Evolutionary conservation across 2,888 invertebrate genomes (phyloP), one percentile per base, ranked within the genome.

Genomic region (Lobophora halterata): DNA sequence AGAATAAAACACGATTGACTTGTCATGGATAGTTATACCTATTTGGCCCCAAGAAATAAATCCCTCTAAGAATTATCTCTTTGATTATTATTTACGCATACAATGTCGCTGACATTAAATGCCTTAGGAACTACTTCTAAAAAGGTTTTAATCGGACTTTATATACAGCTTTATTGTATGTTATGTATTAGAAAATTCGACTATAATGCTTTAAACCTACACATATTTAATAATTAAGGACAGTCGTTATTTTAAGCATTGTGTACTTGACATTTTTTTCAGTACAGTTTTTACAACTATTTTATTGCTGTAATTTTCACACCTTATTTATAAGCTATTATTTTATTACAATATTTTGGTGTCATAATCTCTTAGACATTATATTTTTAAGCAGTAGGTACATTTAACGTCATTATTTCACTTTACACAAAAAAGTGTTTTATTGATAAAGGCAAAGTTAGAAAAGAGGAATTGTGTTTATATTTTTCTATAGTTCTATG

Each of bases 11-110:
- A 63, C 71, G 71, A 71, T n/a, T 79, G 79, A 79, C 79, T 82
- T 80, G 83, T 85, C 83, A 83, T 85, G 85, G 83, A 79, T 74
- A 65, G 69, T 65, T 38, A 51, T 71, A 80, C 63, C 79, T 85
- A 85, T 82, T 85, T 85, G 85, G 85, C 83, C 85, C 85, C 85
- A 74, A 69, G 75, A 80, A 83, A 81, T 67, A 65, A 76, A 73
- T 73, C 67, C 67, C 5, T 13, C 64, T 66, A 67, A 77, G 73
- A 80, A 76, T 73, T 66, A 62, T 65, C 71, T 59, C 58, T 49
- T 61, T 58, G 61, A 61, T 51, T 44, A 46, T 52, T 54, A 60
- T 44, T 39, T 60, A 42, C 42, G 47, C 53, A 45, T 29, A 48
- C n/a, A 53, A 47, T 42, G 37, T 37, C 53, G 55, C 58, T 49